Evolutionary conservation across 1,140 invertebrate species (phyloP), one percentile per base, ranked within the genome.

Genomic region (Spodoptera frugiperda): DNA sequence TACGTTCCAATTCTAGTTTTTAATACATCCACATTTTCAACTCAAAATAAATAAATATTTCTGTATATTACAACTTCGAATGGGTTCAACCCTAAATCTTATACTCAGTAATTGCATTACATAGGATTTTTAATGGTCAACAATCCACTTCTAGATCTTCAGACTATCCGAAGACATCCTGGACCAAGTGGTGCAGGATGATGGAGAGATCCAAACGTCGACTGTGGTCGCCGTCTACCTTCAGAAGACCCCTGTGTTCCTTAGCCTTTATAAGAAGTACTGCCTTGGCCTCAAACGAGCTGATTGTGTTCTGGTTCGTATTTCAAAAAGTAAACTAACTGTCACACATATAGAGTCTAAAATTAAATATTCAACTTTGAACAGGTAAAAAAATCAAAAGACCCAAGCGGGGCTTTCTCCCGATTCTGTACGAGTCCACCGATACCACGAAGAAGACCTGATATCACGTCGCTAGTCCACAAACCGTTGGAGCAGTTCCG

Each of bases 221-320:
- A 95, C 95, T 21, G 94, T 97, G 67, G 95, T 95, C n/a, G 95
- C 95, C 49, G 95, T 96, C 0, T 98, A 98, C 89, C 93, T 97
- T 17, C 95, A 95, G 33, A 97, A 97, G 89, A 95, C 97, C 67
- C 95, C 96, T 49, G 95, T 95, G 80, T 96, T 97, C 53, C 96
- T 96, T 80, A 95, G 96, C 10, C 95, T 96, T 30, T 98, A 98
- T 89, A 96, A 97, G 88, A 96, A 96, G 87, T 98, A 98, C 89
- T 96, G 97, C 87, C 96, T 97, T 79, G 97, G 97, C 49, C 95
- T 98, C 71, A 97, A 98, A 89, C 95, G 96, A 83, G 97, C 97
- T 48, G 97, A 97, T 84, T 97, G 97, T 84, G 95, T 98, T 21
- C 90, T 98, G 84, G 97, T 97, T 73, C 91, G 89, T 78, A 12